A percentile compares a stretch with the other conserved stretches of the same genome.
These are phyloP conservation scores for Diplodus sargus DNA, from an alignment of 2,797 vertebrate genomes.

Conservation along the genomic window DNA sequence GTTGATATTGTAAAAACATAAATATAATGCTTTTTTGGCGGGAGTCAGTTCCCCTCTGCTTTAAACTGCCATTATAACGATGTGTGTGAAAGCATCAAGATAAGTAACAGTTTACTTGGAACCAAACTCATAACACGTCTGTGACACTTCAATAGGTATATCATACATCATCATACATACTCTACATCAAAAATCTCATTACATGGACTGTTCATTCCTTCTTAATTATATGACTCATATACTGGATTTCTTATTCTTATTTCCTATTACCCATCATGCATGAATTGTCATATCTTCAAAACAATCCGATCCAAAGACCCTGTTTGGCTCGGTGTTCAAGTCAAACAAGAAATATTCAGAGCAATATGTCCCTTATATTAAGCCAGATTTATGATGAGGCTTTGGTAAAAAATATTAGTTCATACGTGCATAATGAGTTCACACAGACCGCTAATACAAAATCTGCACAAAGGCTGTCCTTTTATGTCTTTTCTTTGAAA, in stretches of 20 bases:
- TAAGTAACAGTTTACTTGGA: not conserved
- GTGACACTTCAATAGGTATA: not conserved
- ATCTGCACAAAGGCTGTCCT: not conserved
- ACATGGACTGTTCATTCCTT: slow-evolving; percentile 34
- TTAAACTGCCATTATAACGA: not conserved
- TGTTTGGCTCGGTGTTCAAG: not conserved
- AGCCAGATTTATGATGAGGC: slow-evolving; percentile 6
- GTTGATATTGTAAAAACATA: slow-evolving; percentile 32
- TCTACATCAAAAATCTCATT: slow-evolving; percentile 26
- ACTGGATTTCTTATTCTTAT: not conserved
- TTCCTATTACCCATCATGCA: slow-evolving; percentile 11
- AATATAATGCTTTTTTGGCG: slow-evolving; percentile 8
- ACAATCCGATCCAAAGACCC: not conserved
- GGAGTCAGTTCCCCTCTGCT: slow-evolving; percentile 4
- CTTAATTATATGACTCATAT: not conserved
- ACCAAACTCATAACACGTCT: not conserved
- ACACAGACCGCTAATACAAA: not conserved
- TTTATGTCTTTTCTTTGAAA: not conserved
- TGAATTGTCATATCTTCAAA: not conserved
- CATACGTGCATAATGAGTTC: too few species aligned
- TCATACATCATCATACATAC: slow-evolving; percentile 30
- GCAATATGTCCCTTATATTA: not conserved
- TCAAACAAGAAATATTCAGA: slow-evolving; percentile 5
- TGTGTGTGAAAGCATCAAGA: not conserved
- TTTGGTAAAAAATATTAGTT: not conserved